These are phyloP conservation scores for Orthosia gothica DNA, from an alignment of 2,888 invertebrate species.

Conservation along the genomic window DNA sequence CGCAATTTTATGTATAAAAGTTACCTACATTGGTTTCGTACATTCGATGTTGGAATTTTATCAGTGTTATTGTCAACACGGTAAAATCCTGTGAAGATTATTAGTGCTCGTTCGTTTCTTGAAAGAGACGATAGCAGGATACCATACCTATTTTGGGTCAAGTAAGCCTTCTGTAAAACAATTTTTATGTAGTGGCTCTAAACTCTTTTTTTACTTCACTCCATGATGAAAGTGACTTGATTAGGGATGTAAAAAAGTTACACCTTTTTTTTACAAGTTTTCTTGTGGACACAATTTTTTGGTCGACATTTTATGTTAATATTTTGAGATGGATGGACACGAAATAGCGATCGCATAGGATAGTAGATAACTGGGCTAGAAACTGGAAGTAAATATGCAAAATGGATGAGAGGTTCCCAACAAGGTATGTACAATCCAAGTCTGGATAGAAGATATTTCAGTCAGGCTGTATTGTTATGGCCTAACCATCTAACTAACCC, in stretches of 20 bases:
- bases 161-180: neutral
- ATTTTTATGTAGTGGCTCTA: neutral
- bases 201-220: conserved; percentile 30
- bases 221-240: conserved; percentile 38
- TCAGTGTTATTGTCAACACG: too few species aligned
- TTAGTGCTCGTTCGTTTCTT: neutral
- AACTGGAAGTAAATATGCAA: neutral
- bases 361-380: neutral
- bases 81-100: too few species aligned
- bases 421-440: too few species aligned
- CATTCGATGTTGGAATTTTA: too few species aligned
- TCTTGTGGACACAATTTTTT: conserved; percentile 23
- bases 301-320: neutral
- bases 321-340: neutral
- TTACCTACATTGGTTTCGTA: too few species aligned
- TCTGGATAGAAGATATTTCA: neutral
- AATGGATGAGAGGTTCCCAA: neutral
- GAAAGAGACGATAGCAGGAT: neutral
- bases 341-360: neutral
- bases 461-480: neutral
- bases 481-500: too few species aligned
- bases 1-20: too few species aligned
- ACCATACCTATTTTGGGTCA: neutral
- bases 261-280: conserved; percentile 41
- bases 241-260: conserved; percentile 49